A percentile compares a stretch with the other conserved stretches of the same genome.
Evolutionary conservation across 2,888 invertebrate genomes (phyloP).

Genomic region (Vesta saturnalis): DNA sequence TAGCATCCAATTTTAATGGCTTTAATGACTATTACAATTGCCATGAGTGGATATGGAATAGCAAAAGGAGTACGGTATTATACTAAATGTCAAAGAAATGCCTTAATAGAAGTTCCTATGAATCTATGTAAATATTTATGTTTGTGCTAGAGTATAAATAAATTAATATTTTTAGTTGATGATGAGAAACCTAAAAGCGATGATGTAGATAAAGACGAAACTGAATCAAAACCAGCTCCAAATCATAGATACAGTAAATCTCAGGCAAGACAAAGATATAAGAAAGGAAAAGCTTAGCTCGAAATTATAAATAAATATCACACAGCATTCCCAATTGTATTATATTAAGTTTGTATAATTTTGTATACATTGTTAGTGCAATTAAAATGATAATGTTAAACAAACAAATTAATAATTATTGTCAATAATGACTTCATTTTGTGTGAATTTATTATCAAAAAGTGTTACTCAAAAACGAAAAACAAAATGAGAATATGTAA

Average conservation of each 20-base stretch:
- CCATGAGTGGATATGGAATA: slow-evolving; percentile 73
- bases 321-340: neutral
- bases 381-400: neutral
- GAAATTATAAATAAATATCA: neutral
- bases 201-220: slow-evolving; percentile 44
- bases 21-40: slow-evolving; percentile 72
- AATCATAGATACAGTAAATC: slow-evolving; percentile 73
- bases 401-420: too few species aligned
- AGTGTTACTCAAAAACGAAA: too few species aligned
- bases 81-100: slow-evolving; percentile 64
- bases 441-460: too few species aligned
- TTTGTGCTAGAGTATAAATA: neutral
- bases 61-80: slow-evolving; percentile 70
- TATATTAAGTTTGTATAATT: neutral
- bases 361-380: neutral
- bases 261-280: slow-evolving; percentile 78
- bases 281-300: slow-evolving; percentile 74
- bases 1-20: slow-evolving; percentile 80
- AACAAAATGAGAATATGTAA: too few species aligned
- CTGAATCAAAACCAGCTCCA: slow-evolving; percentile 58
- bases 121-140: slow-evolving; percentile 58
- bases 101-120: slow-evolving; percentile 66
- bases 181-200: slow-evolving; percentile 41
- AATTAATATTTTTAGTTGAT: slow-evolving; percentile 14
- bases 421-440: too few species aligned